Percentiles rank a stretch among this genome's conserved stretches.
These are phyloP conservation scores for Lycaena phlaeas DNA, from an alignment of 2,888 invertebrate species.

Conservation along the genomic window DNA sequence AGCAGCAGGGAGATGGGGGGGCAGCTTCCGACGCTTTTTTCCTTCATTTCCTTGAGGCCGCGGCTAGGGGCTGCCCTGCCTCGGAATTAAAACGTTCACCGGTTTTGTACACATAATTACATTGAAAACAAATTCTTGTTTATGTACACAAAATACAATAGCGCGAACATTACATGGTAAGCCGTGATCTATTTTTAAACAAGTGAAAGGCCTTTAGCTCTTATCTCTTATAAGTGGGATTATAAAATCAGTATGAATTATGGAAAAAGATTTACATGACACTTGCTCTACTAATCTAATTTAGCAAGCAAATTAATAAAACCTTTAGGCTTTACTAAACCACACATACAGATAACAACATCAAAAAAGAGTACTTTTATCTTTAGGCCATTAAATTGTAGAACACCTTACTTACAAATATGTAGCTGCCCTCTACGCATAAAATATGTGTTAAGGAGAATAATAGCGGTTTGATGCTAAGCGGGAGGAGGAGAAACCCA, in stretches of 20 bases:
- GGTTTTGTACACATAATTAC: conserved; percentile 24
- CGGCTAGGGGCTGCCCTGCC: conserved; percentile 45
- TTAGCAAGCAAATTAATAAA: too few relatives aligned
- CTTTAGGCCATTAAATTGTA: too few relatives aligned
- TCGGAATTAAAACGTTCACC: conserved; percentile 54
- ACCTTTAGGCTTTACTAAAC: too few relatives aligned
- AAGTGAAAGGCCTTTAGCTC: too few relatives aligned
- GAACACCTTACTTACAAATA: background rate
- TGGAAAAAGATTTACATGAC: too few relatives aligned
- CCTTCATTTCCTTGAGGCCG: conserved; percentile 69
- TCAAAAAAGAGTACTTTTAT: too few relatives aligned
- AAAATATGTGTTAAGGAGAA: conserved; percentile 9
- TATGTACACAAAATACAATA: conserved; percentile 8
- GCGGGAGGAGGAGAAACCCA: conserved; percentile 32
- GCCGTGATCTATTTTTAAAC: too few relatives aligned
- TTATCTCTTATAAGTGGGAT: too few relatives aligned
- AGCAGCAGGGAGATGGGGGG: conserved; percentile 36
- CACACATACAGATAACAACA: too few relatives aligned
- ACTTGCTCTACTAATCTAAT: too few relatives aligned
- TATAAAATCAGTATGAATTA: too few relatives aligned
- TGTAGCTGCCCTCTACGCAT: background rate
- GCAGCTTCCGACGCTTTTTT: conserved; percentile 67
- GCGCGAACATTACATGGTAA: too few relatives aligned
- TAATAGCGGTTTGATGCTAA: conserved; percentile 14
- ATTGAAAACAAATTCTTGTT: conserved; percentile 14